phyloP scores from a whole-genome alignment of 2,797 vertebrate genomes.

The Fistularia commersonii region DNA sequence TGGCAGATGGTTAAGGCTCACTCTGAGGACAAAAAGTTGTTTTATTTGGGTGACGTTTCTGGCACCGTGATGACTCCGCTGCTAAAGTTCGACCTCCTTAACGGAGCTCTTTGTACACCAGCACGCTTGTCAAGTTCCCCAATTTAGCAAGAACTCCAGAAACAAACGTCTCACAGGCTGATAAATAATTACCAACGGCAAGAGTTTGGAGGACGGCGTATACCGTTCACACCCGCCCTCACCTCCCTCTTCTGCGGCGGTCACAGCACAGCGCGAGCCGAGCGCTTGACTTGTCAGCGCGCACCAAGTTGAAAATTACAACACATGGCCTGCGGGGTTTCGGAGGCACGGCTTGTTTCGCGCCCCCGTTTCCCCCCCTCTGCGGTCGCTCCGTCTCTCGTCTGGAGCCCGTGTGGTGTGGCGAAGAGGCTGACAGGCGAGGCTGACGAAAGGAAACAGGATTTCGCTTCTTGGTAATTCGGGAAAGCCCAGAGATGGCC shows the following conservation, averaged over 20 bases:
- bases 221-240: not conserved
- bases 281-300: constrained; percentile 61
- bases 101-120: too few species aligned
- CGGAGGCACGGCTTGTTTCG: constrained; percentile 39
- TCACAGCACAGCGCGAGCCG: constrained; percentile 15
- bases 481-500: too few species aligned
- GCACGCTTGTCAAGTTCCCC: not conserved
- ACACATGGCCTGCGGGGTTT: constrained; percentile 54
- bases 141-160: not conserved
- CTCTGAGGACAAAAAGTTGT: too few species aligned
- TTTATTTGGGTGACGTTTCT: too few species aligned
- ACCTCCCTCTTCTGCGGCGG: constrained; percentile 13
- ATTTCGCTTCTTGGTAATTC: constrained; percentile 22
- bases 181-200: too few species aligned
- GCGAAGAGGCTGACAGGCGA: constrained; percentile 43
- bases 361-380: constrained; percentile 49
- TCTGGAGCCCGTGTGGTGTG: constrained; percentile 45
- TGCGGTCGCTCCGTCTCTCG: constrained; percentile 49
- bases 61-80: too few species aligned
- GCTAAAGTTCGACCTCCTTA: too few species aligned
- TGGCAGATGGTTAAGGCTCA: too few species aligned
- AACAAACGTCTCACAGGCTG: too few species aligned
- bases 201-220: too few species aligned
- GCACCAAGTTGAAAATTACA: constrained; percentile 48
- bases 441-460: constrained; percentile 45